A percentile compares a stretch with the other conserved stretches of the same genome.
Evolutionary conservation across 2,113 vertebrate species (phyloP).

Genomic region (Hepsetus odoe): DNA sequence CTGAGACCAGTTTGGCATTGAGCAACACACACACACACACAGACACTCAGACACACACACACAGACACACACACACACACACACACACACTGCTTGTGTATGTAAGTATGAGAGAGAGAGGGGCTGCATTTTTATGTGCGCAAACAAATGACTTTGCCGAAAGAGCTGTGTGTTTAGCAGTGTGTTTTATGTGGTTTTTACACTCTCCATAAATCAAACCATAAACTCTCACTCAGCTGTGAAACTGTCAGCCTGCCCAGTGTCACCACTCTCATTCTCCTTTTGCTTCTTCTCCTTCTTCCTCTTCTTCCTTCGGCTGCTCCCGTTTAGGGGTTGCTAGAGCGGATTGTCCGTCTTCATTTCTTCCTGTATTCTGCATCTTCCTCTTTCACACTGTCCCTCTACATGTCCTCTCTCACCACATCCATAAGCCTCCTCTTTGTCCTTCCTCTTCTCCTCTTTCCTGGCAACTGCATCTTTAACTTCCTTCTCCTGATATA

Average conservation of each 20-base stretch:
- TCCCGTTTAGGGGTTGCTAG: too few relatives aligned
- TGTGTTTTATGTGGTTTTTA: neutral
- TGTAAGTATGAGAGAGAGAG: neutral
- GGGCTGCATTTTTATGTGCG: neutral
- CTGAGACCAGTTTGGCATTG: neutral
- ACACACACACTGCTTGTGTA: too few relatives aligned
- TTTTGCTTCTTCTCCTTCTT: neutral
- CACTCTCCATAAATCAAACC: neutral
- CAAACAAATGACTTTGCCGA: neutral
- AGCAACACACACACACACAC: constrained; percentile 12
- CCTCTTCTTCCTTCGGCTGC: too few relatives aligned
- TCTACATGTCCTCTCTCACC: too few relatives aligned
- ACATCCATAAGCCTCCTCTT: too few relatives aligned
- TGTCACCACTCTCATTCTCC: neutral
- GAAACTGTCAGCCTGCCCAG: neutral
- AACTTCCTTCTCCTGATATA: too few relatives aligned
- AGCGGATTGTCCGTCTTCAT: too few relatives aligned
- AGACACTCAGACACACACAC: constrained; percentile 14
- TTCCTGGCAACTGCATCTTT: too few relatives aligned
- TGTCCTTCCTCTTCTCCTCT: too few relatives aligned
- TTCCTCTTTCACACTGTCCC: too few relatives aligned
- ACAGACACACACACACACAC: constrained; percentile 27
- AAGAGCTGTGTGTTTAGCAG: neutral
- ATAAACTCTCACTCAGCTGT: neutral
- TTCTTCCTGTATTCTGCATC: too few relatives aligned